Conservation (phyloP, 2,113 vertebrate genomes). For the Nestor notabilis region DNA sequence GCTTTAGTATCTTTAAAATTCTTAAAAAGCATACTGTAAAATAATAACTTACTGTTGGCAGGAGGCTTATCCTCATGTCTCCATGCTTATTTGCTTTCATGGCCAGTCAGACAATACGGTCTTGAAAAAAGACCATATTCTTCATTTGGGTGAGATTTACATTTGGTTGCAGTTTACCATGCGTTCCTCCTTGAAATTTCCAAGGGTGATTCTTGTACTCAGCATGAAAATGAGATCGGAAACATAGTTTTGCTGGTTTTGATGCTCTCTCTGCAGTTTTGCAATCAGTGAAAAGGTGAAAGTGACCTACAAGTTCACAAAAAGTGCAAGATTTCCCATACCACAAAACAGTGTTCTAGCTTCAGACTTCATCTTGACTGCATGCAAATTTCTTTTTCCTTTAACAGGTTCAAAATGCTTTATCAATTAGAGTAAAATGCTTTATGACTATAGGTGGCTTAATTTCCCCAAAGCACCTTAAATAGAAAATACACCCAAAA, state of each 20-base stretch:
- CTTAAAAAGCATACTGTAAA: neutral
- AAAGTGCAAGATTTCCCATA: neutral
- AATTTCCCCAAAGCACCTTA: neutral
- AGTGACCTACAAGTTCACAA: neutral
- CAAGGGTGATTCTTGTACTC: neutral
- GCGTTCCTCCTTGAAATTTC: neutral
- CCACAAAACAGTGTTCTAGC: neutral
- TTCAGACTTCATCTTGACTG: neutral
- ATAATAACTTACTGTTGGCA: neutral
- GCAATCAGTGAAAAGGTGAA: neutral
- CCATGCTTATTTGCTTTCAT: neutral
- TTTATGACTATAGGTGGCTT: neutral
- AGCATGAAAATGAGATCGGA: neutral
- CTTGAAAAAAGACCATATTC: neutral
- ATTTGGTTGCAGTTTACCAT: neutral
- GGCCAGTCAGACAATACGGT: rapidly evolving
- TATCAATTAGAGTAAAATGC: neutral
- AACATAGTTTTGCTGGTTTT: neutral
- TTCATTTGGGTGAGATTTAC: neutral
- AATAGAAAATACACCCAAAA: neutral
- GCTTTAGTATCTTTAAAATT: neutral
- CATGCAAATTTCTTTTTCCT: neutral
- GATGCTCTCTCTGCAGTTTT: neutral
- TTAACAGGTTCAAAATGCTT: neutral
- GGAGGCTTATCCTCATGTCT: neutral